Evolutionary conservation across 1,140 invertebrate genomes (phyloP), one percentile per base, ranked within the genome.

Genomic region (Caerostris darwini): DNA sequence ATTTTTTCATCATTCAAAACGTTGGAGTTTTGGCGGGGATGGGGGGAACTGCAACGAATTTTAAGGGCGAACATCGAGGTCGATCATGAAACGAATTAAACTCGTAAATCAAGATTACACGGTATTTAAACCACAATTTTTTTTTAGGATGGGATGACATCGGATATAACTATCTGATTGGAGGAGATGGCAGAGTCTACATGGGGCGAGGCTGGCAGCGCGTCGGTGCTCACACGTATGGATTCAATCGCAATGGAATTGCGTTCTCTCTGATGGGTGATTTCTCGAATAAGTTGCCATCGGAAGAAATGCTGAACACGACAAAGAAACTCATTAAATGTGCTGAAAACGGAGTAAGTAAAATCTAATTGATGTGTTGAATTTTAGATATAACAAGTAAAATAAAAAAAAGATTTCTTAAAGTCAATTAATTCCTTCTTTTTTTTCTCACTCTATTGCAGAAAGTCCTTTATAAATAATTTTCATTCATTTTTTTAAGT

Each of bases 151-250:
- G 90, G 91, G 87, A 85, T 14, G 94, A 94, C 57, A 94, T 94
- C 58, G 94, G 95, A 17, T 95, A 95, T 34, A 95, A 95, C 14
- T 95, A 94, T 34, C 14, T 95, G 8, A 94, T 95, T 34, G 94
- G 94, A 12, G 95, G 94, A 12, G 94, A 95, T 54, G 95, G 95
- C 3, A 61, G 90, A 59, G 95, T 95, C 3, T 95, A 94, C 34
- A 87, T 89, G n/a, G 95, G 92, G 3, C 92, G 94, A 14, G 94
- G 94, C 14, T 95, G 95, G 95, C 82, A 67, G 3, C 34, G 87
- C 53, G 91, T 93, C 0, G 94, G 94, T 5, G 94, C 94, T 3
- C 94, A 94, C n/a, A 90, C 94, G 1, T 90, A 92, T 14, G 91
- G 91, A n/a, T 94, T 64, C 56, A 94, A 94, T 54, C 3, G 83